phyloP scores from a whole-genome alignment of 2,797 vertebrate species.

The Hipposideros larvatus region DNA sequence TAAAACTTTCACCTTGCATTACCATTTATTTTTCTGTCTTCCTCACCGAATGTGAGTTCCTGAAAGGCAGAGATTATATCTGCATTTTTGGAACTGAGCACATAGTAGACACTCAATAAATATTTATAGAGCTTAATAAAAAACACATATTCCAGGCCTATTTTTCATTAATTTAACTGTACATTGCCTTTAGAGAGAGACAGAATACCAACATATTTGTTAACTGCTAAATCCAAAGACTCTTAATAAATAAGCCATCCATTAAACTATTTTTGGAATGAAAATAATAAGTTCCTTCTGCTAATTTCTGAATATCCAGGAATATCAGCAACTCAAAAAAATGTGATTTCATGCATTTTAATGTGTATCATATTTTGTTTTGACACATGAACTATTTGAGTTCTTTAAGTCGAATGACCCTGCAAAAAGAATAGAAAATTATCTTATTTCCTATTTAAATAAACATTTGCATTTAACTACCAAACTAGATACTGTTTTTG shows the following conservation, averaged over 20 bases:
- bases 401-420: slow-evolving; percentile 41
- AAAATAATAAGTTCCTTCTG: slow-evolving; percentile 10
- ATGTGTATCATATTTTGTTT: slow-evolving; percentile 59
- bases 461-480: slow-evolving; percentile 61
- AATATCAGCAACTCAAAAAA: slow-evolving; percentile 24
- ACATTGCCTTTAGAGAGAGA: slow-evolving; percentile 38
- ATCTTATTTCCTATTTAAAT: slow-evolving; percentile 38
- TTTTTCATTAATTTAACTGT: slow-evolving; percentile 32
- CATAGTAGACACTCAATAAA: slow-evolving; percentile 31
- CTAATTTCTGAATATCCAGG: not conserved
- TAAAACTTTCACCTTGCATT: slow-evolving; percentile 5
- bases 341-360: slow-evolving; percentile 46
- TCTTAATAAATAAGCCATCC: slow-evolving; percentile 40
- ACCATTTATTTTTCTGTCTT: slow-evolving; percentile 44
- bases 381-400: slow-evolving; percentile 5
- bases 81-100: not conserved
- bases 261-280: not conserved
- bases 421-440: slow-evolving; percentile 13
- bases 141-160: not conserved
- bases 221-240: slow-evolving; percentile 3
- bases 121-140: slow-evolving; percentile 23
- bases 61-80: not conserved
- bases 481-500: not conserved
- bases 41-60: slow-evolving; percentile 16
- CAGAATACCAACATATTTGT: not conserved